These are phyloP conservation scores for Remorina albescens DNA, from an alignment of 2,797 vertebrate species.

Conservation along the genomic window DNA sequence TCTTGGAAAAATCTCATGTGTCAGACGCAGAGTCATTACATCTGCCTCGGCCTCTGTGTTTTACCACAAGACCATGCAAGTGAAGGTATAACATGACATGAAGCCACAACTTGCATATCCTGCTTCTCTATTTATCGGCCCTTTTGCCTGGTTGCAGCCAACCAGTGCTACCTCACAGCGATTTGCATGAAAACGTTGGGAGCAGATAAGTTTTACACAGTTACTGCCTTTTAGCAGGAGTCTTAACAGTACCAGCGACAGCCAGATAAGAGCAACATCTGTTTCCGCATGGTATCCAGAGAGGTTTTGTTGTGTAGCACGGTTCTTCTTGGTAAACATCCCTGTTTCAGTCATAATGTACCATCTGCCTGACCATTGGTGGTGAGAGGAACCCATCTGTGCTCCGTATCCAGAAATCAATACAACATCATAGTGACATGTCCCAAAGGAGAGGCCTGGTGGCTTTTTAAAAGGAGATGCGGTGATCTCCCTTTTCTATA, in stretches of 20 bases:
- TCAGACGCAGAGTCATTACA: neutral
- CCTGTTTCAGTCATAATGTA: slow-evolving; percentile 51
- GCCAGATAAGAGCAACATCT: slow-evolving; percentile 76
- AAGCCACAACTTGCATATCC: slow-evolving; percentile 35
- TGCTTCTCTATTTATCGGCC: slow-evolving; percentile 51
- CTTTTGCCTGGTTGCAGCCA: slow-evolving; percentile 58
- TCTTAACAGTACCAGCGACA: slow-evolving; percentile 42
- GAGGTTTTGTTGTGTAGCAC: slow-evolving; percentile 55
- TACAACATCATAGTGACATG: slow-evolving; percentile 45
- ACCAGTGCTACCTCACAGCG: slow-evolving; percentile 30
- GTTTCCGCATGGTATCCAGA: slow-evolving; percentile 57
- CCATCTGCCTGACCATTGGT: slow-evolving; percentile 59
- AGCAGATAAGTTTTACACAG: slow-evolving; percentile 60
- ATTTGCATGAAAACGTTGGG: slow-evolving; percentile 71
- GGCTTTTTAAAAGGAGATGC: slow-evolving; percentile 35
- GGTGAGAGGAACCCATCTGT: slow-evolving; percentile 47
- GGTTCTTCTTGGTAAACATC: slow-evolving; percentile 52
- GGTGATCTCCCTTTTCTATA: slow-evolving; percentile 19
- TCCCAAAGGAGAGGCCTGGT: slow-evolving; percentile 51
- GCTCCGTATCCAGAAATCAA: slow-evolving; percentile 52
- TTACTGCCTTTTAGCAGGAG: slow-evolving; percentile 68
- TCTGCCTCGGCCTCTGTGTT: neutral
- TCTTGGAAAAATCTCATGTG: slow-evolving; percentile 23
- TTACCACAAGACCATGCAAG: slow-evolving; percentile 2
- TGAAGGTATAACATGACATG: slow-evolving; percentile 23